These are phyloP conservation scores for Piezodorus guildinii DNA, from an alignment of 1,140 invertebrate genomes.

Conservation along the genomic window DNA sequence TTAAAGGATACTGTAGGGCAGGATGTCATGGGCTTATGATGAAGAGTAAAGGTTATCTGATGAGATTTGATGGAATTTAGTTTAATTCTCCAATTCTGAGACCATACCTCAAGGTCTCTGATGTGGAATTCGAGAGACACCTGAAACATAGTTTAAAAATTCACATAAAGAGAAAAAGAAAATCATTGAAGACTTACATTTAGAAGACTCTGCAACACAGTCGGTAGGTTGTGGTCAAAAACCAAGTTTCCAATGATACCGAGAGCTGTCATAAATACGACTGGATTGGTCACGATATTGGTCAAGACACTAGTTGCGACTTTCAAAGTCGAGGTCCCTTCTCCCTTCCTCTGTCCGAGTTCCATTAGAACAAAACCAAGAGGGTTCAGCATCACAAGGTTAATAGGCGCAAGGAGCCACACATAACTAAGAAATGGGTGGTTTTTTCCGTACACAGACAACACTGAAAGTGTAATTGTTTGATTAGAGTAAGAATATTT, in stretches of 20 bases:
- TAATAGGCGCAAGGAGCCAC: constrained; percentile 89
- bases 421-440: constrained; percentile 85
- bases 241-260: constrained; percentile 77
- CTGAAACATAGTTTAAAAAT: too few species aligned
- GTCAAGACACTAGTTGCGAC: constrained; percentile 8
- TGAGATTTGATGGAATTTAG: too few species aligned
- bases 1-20: too few species aligned
- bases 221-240: constrained; percentile 65
- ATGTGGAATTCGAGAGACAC: too few species aligned
- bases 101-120: too few species aligned
- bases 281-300: constrained; percentile 68
- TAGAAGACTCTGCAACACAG: constrained; percentile 60
- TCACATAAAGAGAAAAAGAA: too few species aligned
- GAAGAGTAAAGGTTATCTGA: too few species aligned
- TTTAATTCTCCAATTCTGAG: too few species aligned
- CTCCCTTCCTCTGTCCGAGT: constrained; percentile 41
- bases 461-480: constrained; percentile 43
- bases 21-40: too few species aligned
- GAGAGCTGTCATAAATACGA: constrained; percentile 85
- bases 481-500: too few species aligned
- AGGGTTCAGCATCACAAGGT: constrained; percentile 83
- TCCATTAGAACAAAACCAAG: constrained; percentile 85
- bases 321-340: background rate
- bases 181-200: constrained; percentile 42
- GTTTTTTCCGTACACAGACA: constrained; percentile 56